Conservation (phyloP, 2,888 invertebrate genomes). For the Aphodius granarius region DNA sequence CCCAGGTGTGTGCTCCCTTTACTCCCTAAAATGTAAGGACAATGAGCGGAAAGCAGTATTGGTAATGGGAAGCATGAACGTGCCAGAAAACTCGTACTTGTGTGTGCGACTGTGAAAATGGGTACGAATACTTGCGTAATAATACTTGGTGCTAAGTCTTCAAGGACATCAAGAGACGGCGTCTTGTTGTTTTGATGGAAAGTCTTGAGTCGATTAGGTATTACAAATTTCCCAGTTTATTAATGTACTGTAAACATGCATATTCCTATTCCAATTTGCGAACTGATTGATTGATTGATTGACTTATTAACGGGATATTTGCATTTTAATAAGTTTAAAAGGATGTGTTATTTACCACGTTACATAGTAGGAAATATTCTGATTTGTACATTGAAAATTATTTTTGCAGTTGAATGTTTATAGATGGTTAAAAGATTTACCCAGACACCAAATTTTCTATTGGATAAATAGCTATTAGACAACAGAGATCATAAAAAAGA, state of each 20-base stretch:
- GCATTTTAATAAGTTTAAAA: neutral
- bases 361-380: neutral
- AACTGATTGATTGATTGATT: neutral
- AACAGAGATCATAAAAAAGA: too few relatives aligned
- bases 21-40: constrained; percentile 48
- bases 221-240: neutral
- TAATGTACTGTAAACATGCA: neutral
- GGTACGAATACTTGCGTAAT: neutral
- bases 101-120: neutral
- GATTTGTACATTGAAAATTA: neutral
- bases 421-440: too few relatives aligned
- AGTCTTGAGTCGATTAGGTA: neutral
- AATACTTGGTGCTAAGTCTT: neutral
- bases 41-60: constrained; percentile 50
- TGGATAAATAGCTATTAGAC: too few relatives aligned
- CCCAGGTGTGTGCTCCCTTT: constrained; percentile 54
- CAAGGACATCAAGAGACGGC: neutral
- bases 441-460: too few relatives aligned
- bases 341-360: too few relatives aligned
- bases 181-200: neutral
- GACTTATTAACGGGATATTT: neutral
- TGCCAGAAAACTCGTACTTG: constrained; percentile 9
- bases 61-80: constrained; percentile 35
- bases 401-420: too few relatives aligned
- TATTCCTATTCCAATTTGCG: neutral